phyloP scores from a whole-genome alignment of 2,888 invertebrate species.

The Eupeodes latifasciatus region DNA sequence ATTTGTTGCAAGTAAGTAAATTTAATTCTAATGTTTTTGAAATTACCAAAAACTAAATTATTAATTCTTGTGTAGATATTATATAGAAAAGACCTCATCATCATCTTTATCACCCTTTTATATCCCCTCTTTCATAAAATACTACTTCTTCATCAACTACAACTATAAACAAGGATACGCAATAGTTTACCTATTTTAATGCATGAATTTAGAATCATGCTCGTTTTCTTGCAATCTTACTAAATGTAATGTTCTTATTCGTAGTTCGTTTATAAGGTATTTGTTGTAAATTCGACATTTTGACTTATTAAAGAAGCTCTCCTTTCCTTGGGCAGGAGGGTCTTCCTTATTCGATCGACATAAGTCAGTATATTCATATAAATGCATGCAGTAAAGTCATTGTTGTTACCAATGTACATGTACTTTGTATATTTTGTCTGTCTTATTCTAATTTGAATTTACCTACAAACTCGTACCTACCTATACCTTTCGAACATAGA shows the following conservation, averaged over 20 bases:
- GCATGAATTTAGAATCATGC: constrained; percentile 21
- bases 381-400: constrained; percentile 7
- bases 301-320: constrained; percentile 62
- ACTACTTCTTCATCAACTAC: constrained; percentile 47
- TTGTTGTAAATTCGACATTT: constrained; percentile 45
- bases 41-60: constrained; percentile 22
- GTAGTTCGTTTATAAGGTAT: background rate
- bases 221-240: constrained; percentile 23
- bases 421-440: constrained; percentile 15
- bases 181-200: constrained; percentile 19
- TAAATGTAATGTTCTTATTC: background rate
- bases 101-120: background rate
- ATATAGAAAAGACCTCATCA: background rate
- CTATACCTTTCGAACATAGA: background rate
- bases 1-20: too few species aligned
- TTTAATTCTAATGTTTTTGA: constrained; percentile 15
- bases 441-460: constrained; percentile 34
- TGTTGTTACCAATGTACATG: constrained; percentile 15
- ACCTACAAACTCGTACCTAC: background rate
- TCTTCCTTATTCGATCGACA: constrained; percentile 27
- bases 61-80: background rate
- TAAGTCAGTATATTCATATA: constrained; percentile 22
- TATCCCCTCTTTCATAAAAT: constrained; percentile 35
- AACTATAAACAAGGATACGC: background rate
- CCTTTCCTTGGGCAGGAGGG: background rate